A percentile compares a stretch with the other conserved stretches of the same genome.
These are phyloP conservation scores for Moxostoma hubbsi DNA, from an alignment of 2,797 vertebrate species.

Conservation along the genomic window DNA sequence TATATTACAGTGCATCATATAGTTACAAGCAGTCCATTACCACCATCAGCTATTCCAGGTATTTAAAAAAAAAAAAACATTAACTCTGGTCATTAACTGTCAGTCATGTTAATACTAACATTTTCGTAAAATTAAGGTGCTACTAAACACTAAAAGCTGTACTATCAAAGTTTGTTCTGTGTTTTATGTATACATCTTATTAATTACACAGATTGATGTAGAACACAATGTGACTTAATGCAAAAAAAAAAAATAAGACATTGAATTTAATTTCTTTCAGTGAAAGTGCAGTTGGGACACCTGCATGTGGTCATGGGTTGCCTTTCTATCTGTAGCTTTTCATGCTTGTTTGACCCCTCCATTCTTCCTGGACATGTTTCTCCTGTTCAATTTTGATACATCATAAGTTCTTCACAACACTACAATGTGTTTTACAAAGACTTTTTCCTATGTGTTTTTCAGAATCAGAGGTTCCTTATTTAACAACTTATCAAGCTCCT, in stretches of 20 bases:
- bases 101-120: slow-evolving; percentile 12
- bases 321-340: too few species aligned
- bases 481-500: slow-evolving; percentile 64
- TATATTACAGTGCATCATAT: slow-evolving; percentile 79
- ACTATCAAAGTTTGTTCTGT: too few species aligned
- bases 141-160: too few species aligned
- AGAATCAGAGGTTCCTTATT: slow-evolving; percentile 73
- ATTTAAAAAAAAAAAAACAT: slow-evolving; percentile 33
- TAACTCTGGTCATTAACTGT: slow-evolving; percentile 17
- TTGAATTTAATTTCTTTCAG: too few species aligned
- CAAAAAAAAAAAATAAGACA: too few species aligned
- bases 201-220: too few species aligned
- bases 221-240: too few species aligned
- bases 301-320: background rate
- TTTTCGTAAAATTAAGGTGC: background rate
- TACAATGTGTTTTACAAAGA: background rate
- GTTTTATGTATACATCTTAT: too few species aligned
- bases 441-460: slow-evolving; percentile 12
- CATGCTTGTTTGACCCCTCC: too few species aligned
- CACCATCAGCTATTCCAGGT: slow-evolving; percentile 76
- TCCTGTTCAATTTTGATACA: background rate
- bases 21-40: slow-evolving; percentile 81
- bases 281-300: too few species aligned
- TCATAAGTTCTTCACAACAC: background rate
- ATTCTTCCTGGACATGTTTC: too few species aligned